These are phyloP conservation scores for Amiota communis DNA, from an alignment of 2,888 invertebrate genomes.

Conservation along the genomic window DNA sequence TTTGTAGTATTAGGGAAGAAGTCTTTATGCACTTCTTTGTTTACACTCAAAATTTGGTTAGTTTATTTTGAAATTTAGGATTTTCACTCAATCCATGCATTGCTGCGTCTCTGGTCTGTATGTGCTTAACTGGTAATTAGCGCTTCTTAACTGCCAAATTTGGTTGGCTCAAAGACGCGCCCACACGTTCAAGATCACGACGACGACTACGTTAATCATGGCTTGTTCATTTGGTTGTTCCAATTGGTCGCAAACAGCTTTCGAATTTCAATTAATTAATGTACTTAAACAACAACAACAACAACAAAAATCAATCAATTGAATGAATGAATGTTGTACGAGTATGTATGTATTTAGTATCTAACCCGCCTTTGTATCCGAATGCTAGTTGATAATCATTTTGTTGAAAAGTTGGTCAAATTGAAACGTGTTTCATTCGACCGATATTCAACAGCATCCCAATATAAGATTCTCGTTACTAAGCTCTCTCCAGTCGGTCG, in stretches of 20 bases:
- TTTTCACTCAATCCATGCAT: background rate
- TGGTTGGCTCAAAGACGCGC: background rate
- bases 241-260: conserved; percentile 8
- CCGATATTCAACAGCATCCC: conserved; percentile 18
- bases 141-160: conserved; percentile 14
- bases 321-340: background rate
- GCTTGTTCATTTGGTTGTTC: background rate
- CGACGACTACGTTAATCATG: conserved; percentile 2
- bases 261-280: conserved; percentile 23
- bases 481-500: background rate
- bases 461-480: background rate
- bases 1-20: too few species aligned
- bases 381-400: background rate
- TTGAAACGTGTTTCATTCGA: conserved; percentile 21
- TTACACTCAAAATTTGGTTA: conserved; percentile 7
- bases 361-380: too few species aligned
- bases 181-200: conserved; percentile 1
- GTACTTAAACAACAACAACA: conserved; percentile 6
- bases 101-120: background rate
- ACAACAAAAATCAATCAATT: background rate
- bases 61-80: background rate
- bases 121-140: background rate
- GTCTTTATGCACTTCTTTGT: background rate
- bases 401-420: background rate
- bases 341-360: too few species aligned